Evolutionary conservation across 1,140 invertebrate species (phyloP).

Genomic region (Mamestra configurata): DNA sequence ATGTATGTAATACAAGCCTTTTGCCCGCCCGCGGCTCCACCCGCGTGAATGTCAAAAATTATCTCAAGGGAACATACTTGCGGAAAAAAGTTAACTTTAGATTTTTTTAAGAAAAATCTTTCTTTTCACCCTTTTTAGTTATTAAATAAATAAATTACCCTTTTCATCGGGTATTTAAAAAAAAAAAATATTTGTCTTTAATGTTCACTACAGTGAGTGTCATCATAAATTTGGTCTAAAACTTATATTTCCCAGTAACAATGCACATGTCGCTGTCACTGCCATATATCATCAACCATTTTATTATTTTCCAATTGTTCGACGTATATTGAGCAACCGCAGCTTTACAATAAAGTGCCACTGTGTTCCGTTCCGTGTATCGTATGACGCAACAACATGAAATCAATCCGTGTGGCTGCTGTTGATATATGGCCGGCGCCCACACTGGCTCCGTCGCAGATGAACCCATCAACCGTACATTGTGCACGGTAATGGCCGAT

Average conservation of each 20-base stretch:
- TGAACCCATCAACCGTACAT: slow-evolving; percentile 56
- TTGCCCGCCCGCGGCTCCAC: too few species aligned
- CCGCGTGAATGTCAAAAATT: too few species aligned
- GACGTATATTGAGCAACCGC: neutral
- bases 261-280: neutral
- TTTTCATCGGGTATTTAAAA: too few species aligned
- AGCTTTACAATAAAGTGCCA: slow-evolving; percentile 38
- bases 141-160: too few species aligned
- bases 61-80: too few species aligned
- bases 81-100: too few species aligned
- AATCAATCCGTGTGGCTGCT: slow-evolving; percentile 48
- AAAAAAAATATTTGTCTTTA: too few species aligned
- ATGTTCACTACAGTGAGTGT: too few species aligned
- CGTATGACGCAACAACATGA: slow-evolving; percentile 50
- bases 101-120: too few species aligned
- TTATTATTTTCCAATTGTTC: slow-evolving; percentile 31
- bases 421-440: slow-evolving; percentile 63
- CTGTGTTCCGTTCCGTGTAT: slow-evolving; percentile 48
- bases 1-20: too few species aligned
- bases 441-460: slow-evolving; percentile 57
- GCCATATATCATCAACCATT: slow-evolving; percentile 4
- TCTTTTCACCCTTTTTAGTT: too few species aligned
- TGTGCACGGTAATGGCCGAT: slow-evolving; percentile 58
- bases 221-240: too few species aligned
- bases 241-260: neutral